Evolutionary conservation across 1,140 invertebrate species (phyloP), one percentile per base, ranked within the genome.

Genomic region (Bombus waltoni): DNA sequence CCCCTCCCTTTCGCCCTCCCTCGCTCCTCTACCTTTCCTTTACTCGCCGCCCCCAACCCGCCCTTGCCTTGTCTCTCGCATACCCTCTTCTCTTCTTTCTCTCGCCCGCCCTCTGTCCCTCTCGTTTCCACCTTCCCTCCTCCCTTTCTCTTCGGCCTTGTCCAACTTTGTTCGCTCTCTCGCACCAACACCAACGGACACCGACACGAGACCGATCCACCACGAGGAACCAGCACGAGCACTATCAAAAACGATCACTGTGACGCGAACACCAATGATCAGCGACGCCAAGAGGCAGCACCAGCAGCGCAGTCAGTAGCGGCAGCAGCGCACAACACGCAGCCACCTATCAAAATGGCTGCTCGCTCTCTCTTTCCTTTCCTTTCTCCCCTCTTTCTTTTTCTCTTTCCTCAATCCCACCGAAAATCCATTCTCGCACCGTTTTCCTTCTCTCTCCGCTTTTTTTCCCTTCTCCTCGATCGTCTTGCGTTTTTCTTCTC

Each of bases 261-360:
- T 81, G 76, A 65, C 81, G 68, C 89, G 73, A 84, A 83, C 85
- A 84, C 81, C 85, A 66, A 81, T 53, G 76, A 89, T 90, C 81
- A 81, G 68, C 78, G 88, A 89, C 72, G 62, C 72, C 42, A 70
- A 74, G 73, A 83, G 81, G 74, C 73, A 87, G 81, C 81, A 86
- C 70, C 85, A 83, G 79, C 80, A 86, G 85, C 85, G 65, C 83
- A 82, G 85, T 70, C 80, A 88, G 88, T 85, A 87, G 85, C 83
- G 88, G 91, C 89, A 78, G 72, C 89, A 88, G 88, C 89, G 89
- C 85, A 86, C 87, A 89, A 89, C 89, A 81, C 84, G 87, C 85
- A 91, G 91, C 91, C 90, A 88, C 88, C 83, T 89, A 92, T 80
- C 89, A 90, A 90, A 93, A 92, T 93, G 92, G 92, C 92, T 92